Evolutionary conservation across 2,888 invertebrate genomes (phyloP).

Genomic region (Sinelater perroti): DNA sequence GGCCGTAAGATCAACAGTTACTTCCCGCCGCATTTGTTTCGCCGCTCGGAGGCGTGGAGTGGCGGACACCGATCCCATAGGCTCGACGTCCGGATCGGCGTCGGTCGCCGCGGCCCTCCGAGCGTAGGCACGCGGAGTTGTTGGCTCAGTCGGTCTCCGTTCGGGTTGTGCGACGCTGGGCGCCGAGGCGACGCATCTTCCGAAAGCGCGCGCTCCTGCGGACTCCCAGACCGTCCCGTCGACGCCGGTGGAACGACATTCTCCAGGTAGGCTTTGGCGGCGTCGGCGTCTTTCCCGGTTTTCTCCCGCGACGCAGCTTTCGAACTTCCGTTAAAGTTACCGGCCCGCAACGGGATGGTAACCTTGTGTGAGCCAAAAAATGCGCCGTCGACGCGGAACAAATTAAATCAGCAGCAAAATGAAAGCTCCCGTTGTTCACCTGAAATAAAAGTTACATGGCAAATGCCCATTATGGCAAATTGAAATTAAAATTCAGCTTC

Average conservation of each 20-base stretch:
- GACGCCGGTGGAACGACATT: constrained; percentile 9
- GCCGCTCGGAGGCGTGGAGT: constrained; percentile 58
- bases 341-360: no score
- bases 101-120: constrained; percentile 44
- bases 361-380: no score
- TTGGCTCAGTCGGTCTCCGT: constrained; percentile 39
- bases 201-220: constrained; percentile 33
- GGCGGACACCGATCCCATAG: constrained; percentile 57
- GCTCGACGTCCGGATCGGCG: constrained; percentile 53
- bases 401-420: no score
- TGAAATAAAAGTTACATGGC: no score
- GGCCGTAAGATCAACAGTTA: constrained; percentile 60
- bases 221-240: no score
- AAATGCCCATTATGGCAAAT: no score
- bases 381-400: no score
- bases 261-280: constrained; percentile 29
- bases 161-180: constrained; percentile 38
- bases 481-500: no score
- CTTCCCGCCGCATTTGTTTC: constrained; percentile 60
- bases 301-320: no score
- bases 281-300: no score
- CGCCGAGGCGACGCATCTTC: constrained; percentile 8
- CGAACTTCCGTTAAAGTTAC: no score
- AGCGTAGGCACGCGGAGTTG: constrained; percentile 43
- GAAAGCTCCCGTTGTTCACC: no score